Percentiles rank a stretch among this genome's conserved stretches.
These are phyloP conservation scores for Chiloscyllium plagiosum DNA, from an alignment of 2,113 vertebrate genomes.

Conservation along the genomic window DNA sequence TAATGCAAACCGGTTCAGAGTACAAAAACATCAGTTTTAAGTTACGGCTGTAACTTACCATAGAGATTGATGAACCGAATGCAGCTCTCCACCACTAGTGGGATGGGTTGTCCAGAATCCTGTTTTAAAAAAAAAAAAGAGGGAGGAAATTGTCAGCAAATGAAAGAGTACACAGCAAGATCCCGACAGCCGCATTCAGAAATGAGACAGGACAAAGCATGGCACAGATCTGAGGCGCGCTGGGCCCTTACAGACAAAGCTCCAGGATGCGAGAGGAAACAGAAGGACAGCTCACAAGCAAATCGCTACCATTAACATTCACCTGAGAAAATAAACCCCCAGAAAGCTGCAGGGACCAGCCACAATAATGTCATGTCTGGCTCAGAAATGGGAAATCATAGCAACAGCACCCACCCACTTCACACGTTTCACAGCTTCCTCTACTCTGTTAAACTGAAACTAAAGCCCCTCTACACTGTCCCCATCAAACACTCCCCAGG, in stretches of 20 bases:
- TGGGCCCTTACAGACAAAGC: neutral
- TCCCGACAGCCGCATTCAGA: neutral
- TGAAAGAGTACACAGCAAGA: slow-evolving; percentile 42
- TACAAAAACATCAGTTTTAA: neutral
- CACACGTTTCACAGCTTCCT: neutral
- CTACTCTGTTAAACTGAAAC: too few species aligned
- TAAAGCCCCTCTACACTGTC: neutral
- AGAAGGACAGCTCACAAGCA: neutral
- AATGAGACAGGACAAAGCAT: neutral
- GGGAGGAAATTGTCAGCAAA: slow-evolving; percentile 48
- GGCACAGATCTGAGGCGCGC: neutral
- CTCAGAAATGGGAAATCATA: neutral
- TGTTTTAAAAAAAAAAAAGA: slow-evolving; percentile 44
- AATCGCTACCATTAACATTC: neutral
- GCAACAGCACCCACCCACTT: neutral
- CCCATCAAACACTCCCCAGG: neutral
- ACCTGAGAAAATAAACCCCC: neutral
- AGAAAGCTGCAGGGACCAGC: neutral
- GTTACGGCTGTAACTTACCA: slow-evolving; percentile 58
- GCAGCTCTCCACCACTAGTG: slow-evolving; percentile 93
- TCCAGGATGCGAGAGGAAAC: neutral
- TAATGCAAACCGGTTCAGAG: neutral
- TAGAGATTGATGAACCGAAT: slow-evolving; percentile 96
- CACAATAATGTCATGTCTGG: neutral
- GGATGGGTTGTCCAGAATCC: slow-evolving; percentile 91